A percentile compares a stretch with the other conserved stretches of the same genome.
These are phyloP conservation scores for Mormyrus iriodes DNA, from an alignment of 2,113 vertebrate genomes.

Conservation along the genomic window DNA sequence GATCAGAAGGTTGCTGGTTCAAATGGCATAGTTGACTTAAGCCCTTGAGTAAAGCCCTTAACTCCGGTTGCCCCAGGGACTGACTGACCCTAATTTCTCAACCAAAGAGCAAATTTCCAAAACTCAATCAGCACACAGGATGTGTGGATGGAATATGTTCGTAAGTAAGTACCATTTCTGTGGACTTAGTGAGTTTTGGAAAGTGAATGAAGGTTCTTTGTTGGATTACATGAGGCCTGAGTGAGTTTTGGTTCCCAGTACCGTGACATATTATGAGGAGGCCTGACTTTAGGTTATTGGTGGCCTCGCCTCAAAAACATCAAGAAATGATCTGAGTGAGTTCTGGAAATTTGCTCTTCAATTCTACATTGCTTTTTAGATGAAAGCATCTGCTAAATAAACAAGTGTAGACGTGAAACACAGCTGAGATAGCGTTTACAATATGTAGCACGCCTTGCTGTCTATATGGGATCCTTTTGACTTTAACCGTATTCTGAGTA, in stretches of 20 bases:
- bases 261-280: neutral
- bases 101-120: neutral
- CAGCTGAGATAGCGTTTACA: neutral
- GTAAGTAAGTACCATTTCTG: neutral
- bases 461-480: neutral
- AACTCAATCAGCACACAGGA: neutral
- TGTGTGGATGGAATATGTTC: neutral
- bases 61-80: neutral
- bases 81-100: neutral
- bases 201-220: neutral
- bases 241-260: neutral
- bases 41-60: neutral
- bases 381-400: neutral
- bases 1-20: no score
- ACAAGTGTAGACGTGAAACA: neutral
- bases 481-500: neutral
- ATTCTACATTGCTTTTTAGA: neutral
- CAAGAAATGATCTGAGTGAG: neutral
- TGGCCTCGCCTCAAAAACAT: neutral
- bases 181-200: neutral
- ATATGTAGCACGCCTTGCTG: neutral
- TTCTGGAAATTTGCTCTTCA: neutral
- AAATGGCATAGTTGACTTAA: neutral
- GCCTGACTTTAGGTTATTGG: neutral
- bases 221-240: neutral